Evolutionary conservation across 2,888 invertebrate genomes (phyloP), one percentile per base, ranked within the genome.

Genomic region (Didymodactylos carnosus): DNA sequence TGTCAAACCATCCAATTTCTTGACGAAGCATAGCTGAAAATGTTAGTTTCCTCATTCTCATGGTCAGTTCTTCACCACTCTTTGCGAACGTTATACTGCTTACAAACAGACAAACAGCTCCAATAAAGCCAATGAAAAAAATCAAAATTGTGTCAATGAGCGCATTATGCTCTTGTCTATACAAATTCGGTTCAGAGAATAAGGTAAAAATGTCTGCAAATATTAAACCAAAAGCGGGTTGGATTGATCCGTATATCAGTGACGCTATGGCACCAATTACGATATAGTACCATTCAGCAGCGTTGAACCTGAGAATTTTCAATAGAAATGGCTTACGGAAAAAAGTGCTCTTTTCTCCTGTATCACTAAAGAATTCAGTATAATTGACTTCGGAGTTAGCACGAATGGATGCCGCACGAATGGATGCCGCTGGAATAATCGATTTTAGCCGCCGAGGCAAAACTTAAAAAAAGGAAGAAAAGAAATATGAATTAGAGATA

Each of bases 31-130:
- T 70, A 39, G 40, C 23, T 10, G 40, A 2, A 70, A 70, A 70
- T 39, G 70, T 27, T 14, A 39, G 0, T 16, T 13, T 25, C 13
- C 39, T n/a, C 70, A 70, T 70, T 1, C 70, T 27, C n/a, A 40
- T 16, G 7, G 70, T 40, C 14, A 70, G 40, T 23, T 23, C 70
- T 70, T 70, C 70, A 11, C 70, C 70, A 16, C 39, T 23, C 23
- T 70, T 70, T 0, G 25, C n/a, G 25, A 70, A 41, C 40, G 3
- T n/a, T 7, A n/a, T 11, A 7, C 0, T 29, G 81, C 79, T 71
- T 83, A 77, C 11, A 83, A 79, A 62, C n/a, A 35, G 35, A 1
- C 3, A 19, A 10, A 29, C 10, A 8, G 19, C 62, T 35, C 5
- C 2, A 8, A 19, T 4, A 62, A 62, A 10, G n/a, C 62, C 62